Percentiles rank a stretch among this genome's conserved stretches.
Evolutionary conservation across 2,888 invertebrate species (phyloP).

Genomic region (Lithophane leautieri): DNA sequence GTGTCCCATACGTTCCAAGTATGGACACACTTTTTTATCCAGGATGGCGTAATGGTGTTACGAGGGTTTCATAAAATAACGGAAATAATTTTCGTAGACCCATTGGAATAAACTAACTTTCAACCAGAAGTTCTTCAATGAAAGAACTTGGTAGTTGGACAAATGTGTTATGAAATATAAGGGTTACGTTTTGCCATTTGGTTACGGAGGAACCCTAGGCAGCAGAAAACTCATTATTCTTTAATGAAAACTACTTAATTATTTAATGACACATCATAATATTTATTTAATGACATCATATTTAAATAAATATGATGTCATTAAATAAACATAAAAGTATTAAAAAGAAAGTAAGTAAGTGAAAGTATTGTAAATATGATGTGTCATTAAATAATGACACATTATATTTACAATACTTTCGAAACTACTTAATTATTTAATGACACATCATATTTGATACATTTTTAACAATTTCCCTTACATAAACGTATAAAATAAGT

Average conservation of each 20-base stretch:
- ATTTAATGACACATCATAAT: not conserved
- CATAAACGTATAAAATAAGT: slow-evolving; percentile 40
- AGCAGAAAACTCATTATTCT: not conserved
- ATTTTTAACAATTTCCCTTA: not conserved
- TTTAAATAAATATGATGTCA: no score
- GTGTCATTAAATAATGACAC: no score
- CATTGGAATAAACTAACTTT: not conserved
- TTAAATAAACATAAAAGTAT: no score
- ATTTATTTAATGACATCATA: no score
- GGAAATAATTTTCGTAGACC: no score
- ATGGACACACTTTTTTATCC: not conserved
- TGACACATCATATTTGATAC: not conserved
- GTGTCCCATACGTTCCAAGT: not conserved
- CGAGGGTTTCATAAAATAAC: no score
- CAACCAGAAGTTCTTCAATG: not conserved
- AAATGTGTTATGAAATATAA: no score
- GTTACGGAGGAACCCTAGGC: no score
- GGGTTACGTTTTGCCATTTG: no score
- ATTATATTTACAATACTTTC: not conserved
- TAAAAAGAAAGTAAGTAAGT: no score
- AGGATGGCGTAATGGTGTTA: not conserved
- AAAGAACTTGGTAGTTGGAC: not conserved
- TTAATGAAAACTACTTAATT: not conserved
- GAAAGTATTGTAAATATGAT: no score
- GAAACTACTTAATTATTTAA: not conserved